Percentiles rank a stretch among this genome's conserved stretches.
Conservation (phyloP, 2,113 vertebrate species). For the Eleginops maclovinus region DNA sequence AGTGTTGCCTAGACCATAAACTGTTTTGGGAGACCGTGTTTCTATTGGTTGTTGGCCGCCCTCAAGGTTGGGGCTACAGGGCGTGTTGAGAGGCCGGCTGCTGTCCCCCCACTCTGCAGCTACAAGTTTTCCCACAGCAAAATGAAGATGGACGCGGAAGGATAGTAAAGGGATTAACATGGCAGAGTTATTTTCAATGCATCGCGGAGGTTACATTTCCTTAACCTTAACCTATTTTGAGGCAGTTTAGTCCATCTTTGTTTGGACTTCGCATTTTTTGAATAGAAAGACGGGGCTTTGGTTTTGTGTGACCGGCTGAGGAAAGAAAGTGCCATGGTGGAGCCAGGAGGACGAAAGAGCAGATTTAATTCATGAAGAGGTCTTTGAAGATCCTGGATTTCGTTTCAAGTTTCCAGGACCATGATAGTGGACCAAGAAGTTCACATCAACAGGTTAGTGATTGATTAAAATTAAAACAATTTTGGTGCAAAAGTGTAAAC, state of each 20-base stretch:
- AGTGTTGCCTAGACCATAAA: neutral
- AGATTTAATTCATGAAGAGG: conserved; percentile 38
- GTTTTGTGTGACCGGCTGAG: conserved; percentile 5
- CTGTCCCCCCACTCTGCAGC: neutral
- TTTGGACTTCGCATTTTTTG: neutral
- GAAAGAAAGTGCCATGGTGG: conserved; percentile 49
- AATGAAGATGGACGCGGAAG: conserved; percentile 49
- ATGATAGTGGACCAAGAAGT: conserved; percentile 35
- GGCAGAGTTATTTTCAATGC: conserved; percentile 6
- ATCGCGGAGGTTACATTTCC: neutral
- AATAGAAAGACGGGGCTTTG: neutral
- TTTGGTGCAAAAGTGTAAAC: neutral
- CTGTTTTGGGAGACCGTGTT: neutral
- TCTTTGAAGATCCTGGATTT: conserved; percentile 35
- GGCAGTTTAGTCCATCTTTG: neutral
- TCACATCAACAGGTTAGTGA: conserved; percentile 56
- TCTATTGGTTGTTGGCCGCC: conserved; percentile 13
- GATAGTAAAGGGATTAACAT: conserved; percentile 26
- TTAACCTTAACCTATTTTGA: neutral
- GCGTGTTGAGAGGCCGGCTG: conserved; percentile 38
- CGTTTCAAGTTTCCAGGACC: conserved; percentile 31
- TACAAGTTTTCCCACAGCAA: neutral
- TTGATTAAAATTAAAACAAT: neutral
- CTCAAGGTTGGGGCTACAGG: conserved; percentile 26
- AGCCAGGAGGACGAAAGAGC: conserved; percentile 21